Evolutionary conservation across 2,888 invertebrate genomes (phyloP).

Genomic region (Cephus pulcher): DNA sequence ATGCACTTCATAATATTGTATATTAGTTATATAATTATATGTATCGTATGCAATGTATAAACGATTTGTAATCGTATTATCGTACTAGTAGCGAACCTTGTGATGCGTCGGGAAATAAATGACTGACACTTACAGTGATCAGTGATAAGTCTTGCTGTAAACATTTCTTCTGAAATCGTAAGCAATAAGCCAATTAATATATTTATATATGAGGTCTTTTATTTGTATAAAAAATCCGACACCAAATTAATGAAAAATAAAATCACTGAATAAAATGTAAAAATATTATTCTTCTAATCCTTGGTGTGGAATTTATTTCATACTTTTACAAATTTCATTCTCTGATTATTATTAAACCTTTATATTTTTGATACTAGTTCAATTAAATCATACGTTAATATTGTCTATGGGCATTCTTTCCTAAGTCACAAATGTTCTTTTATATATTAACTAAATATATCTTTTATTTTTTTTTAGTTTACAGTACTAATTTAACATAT

Average conservation of each 20-base stretch:
- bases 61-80: neutral
- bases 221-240: neutral
- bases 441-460: neutral
- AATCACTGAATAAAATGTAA: neutral
- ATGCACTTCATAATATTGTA: neutral
- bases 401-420: neutral
- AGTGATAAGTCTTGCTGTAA: neutral
- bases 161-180: neutral
- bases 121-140: neutral
- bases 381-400: neutral
- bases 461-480: neutral
- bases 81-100: neutral
- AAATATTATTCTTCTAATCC: neutral
- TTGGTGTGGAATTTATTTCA: neutral
- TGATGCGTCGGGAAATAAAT: neutral
- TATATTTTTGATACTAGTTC: neutral
- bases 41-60: neutral
- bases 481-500: neutral
- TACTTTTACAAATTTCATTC: neutral
- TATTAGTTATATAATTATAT: neutral
- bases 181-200: neutral
- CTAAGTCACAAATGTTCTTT: neutral
- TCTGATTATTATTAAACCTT: neutral
- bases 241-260: neutral
- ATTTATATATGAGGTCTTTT: neutral